Base-by-base conservation (phyloP, 2,888 invertebrate genomes). In the Teinopalpus imperialis region DNA sequence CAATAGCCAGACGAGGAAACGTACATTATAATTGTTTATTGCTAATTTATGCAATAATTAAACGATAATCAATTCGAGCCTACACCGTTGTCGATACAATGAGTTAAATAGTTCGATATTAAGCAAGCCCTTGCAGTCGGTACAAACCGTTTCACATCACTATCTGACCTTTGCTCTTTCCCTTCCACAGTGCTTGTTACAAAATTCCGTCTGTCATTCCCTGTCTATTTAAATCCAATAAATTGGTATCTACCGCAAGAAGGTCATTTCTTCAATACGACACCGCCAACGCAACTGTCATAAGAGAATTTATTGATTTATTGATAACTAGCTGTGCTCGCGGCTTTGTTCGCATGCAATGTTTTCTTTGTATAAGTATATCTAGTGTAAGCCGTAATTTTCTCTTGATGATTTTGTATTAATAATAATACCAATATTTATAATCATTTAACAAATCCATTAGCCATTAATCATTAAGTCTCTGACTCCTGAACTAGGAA, bases 41-140 rank as follows among this genome's bases (percentile, higher is more conserved):
- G 64, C 62, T 70, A 74, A 74, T 74, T 69, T 74, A 78, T 77
- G 58, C 66, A 46, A 51, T 59, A 61, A 61, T 58, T 51, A 41
- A 48, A 39, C 51, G 49, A 52, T 53, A 50, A 53, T 45, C 52
- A 45, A 53, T 54, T 52, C 37, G 31, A 45, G 43, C 44, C 47
- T 53, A 54, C 54, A 54, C 52, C 56, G 54, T 51, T 52, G 43
- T 51, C 37, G 37, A 36, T 46, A 36, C 41, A 18, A 32, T 24
- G 18, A 14, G 14, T 35, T 13, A 21, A 35, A 35, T 14, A 35
- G 8, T 20, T 6, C 8, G 14, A 40, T 26, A 13, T 24, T 9
- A 32, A n/a, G 9, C 32, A 26, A 20, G 26, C 34, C 16, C 24
- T 32, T 34, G 27, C 21, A 2, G 27, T 10, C 9, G 32, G 29